Evolutionary conservation across 2,888 invertebrate genomes (phyloP).

Genomic region (Melieria picta): DNA sequence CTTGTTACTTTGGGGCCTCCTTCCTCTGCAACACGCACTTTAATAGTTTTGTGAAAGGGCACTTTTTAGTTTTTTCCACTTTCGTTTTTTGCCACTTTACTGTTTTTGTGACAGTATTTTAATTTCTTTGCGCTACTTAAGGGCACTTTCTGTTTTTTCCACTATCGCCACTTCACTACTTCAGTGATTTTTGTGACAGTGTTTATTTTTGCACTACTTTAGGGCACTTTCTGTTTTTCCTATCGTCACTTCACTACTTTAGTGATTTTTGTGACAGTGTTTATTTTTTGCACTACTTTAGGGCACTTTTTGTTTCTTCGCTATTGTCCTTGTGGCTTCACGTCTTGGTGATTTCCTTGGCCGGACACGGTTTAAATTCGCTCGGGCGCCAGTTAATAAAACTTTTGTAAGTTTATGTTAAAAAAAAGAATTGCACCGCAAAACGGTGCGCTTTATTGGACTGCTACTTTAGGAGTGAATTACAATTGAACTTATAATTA

Average conservation of each 20-base stretch:
- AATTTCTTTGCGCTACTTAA: no score
- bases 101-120: background rate
- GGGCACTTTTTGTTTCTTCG: background rate
- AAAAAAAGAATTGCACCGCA: background rate
- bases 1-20: background rate
- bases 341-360: no score
- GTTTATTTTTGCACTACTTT: no score
- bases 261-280: background rate
- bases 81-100: background rate
- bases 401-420: background rate
- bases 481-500: background rate
- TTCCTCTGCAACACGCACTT: conserved; percentile 10
- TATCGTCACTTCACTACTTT: background rate
- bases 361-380: no score
- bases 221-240: background rate
- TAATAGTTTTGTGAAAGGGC: background rate
- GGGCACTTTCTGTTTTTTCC: no score
- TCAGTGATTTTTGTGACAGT: no score
- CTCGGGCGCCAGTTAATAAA: background rate
- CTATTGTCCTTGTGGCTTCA: no score
- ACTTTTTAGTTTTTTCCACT: background rate
- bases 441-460: background rate
- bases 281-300: conserved; percentile 4
- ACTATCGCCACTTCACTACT: no score
- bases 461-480: background rate